Conservation (phyloP, 2,797 vertebrate species). For the Onychomys torridus region DNA sequence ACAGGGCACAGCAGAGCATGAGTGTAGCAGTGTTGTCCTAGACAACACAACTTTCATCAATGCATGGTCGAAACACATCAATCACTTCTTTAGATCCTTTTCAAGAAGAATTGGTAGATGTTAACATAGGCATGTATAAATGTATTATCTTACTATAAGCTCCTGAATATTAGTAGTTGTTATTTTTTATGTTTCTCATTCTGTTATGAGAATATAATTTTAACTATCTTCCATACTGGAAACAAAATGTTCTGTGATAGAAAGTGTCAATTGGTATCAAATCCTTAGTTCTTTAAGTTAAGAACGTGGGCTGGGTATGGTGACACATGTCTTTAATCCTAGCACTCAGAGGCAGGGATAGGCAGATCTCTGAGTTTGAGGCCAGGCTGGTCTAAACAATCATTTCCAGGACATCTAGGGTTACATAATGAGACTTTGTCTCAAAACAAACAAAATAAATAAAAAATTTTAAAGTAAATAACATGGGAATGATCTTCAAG, state of each 20-base stretch:
- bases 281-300: neutral
- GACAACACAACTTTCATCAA: neutral
- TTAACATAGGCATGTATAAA: neutral
- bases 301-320: neutral
- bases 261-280: neutral
- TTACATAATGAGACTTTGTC: neutral
- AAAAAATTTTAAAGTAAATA: neutral
- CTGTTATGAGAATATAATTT: neutral
- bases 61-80: neutral
- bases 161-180: neutral
- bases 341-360: neutral
- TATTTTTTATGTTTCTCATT: conserved; percentile 8
- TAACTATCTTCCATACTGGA: neutral
- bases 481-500: neutral
- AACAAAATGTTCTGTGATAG: neutral
- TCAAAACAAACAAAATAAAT: neutral
- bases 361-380: neutral
- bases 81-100: neutral
- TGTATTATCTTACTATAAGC: neutral
- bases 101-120: neutral
- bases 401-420: neutral
- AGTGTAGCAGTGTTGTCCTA: neutral
- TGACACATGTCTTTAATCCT: neutral
- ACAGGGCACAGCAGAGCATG: rapidly evolving
- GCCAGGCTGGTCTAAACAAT: neutral